A percentile compares a stretch with the other conserved stretches of the same genome.
Conservation (phyloP, 2,113 vertebrate genomes). For the Seriola rivoliana region DNA sequence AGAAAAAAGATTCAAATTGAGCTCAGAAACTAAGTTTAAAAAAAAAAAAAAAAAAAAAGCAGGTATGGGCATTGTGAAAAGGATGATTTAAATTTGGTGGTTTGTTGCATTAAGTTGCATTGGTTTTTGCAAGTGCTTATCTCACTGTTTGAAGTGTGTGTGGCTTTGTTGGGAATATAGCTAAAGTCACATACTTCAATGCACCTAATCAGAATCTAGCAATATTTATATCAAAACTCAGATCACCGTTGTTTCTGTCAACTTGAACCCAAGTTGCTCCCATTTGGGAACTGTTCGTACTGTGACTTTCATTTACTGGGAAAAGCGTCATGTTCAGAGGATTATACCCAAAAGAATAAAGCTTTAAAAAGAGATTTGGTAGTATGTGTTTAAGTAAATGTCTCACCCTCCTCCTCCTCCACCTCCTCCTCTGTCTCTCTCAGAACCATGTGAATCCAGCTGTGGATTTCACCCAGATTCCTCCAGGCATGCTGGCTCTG, state of each 20-base stretch:
- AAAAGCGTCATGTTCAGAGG: background rate
- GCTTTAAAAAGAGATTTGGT: background rate
- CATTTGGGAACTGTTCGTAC: background rate
- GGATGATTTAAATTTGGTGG: background rate
- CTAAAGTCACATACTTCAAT: background rate
- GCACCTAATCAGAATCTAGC: background rate
- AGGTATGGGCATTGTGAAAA: background rate
- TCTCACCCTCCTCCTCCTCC: conserved; percentile 7
- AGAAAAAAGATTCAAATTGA: no score
- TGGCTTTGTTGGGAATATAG: no score
- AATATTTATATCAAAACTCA: background rate
- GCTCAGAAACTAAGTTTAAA: background rate
- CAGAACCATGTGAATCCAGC: conserved; percentile 99
- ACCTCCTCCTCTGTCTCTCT: conserved; percentile 13
- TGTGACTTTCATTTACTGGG: background rate
- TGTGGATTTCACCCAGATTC: conserved; percentile 98
- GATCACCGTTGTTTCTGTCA: background rate
- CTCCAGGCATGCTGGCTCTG: conserved; percentile 97
- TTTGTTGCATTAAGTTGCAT: conserved; percentile 1
- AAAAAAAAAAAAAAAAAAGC: background rate
- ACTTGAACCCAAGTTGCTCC: background rate
- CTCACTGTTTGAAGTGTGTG: no score
- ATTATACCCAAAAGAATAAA: conserved; percentile 25
- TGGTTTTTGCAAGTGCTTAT: no score
- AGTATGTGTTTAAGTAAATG: background rate